Evolutionary conservation across 1,140 invertebrate species (phyloP).

Genomic region (Himalopsyche phryganea): DNA sequence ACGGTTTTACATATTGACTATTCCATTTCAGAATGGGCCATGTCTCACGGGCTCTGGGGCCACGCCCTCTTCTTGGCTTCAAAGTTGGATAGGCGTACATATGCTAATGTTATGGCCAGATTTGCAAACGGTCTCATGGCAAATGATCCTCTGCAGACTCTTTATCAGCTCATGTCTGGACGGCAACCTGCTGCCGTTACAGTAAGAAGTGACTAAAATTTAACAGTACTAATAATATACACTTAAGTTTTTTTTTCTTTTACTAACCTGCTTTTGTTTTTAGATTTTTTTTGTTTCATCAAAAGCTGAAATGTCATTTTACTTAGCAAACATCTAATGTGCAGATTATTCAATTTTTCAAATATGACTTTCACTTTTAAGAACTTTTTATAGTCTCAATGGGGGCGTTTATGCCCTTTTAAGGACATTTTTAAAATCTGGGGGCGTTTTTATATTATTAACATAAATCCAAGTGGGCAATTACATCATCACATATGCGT

Average conservation of each 20-base stretch:
- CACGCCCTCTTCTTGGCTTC: slow-evolving; percentile 89
- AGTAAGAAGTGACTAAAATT: slow-evolving; percentile 50
- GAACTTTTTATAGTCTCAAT: too few relatives aligned
- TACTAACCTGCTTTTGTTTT: not conserved
- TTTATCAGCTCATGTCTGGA: slow-evolving; percentile 87
- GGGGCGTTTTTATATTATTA: too few relatives aligned
- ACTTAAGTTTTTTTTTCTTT: not conserved
- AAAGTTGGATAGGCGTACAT: slow-evolving; percentile 83
- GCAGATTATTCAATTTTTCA: too few relatives aligned
- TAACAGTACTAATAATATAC: not conserved
- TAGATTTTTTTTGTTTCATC: too few relatives aligned
- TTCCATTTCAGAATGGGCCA: slow-evolving; percentile 91
- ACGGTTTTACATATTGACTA: too few relatives aligned
- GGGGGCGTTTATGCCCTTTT: too few relatives aligned
- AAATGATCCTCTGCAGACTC: slow-evolving; percentile 88
- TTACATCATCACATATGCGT: too few relatives aligned
- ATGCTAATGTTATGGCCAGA: slow-evolving; percentile 81
- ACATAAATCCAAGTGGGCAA: too few relatives aligned
- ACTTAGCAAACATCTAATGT: too few relatives aligned
- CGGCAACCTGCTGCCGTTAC: slow-evolving; percentile 81
- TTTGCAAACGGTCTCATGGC: slow-evolving; percentile 83
- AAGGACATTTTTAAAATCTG: too few relatives aligned
- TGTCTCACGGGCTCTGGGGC: slow-evolving; percentile 86
- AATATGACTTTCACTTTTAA: too few relatives aligned
- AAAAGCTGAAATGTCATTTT: too few relatives aligned